phyloP scores from a whole-genome alignment of 1,140 invertebrate genomes.

The Akabosia matsudoensis region DNA sequence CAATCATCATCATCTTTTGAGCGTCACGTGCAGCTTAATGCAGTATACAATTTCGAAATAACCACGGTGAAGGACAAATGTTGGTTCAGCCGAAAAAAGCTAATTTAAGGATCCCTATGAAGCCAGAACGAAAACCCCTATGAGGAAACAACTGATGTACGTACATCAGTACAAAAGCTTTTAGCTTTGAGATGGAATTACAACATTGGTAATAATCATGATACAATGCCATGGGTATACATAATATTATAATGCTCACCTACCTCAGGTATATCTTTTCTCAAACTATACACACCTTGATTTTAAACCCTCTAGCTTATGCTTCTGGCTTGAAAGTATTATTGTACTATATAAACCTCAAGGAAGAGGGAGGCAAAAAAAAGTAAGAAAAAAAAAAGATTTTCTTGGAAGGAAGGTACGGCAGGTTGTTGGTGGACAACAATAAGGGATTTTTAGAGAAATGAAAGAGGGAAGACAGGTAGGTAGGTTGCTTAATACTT shows the following conservation, averaged over 20 bases:
- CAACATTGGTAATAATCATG: no score
- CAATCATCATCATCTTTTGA: neutral
- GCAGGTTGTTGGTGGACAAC: no score
- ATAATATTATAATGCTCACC: no score
- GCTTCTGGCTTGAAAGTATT: no score
- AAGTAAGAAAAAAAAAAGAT: conserved; percentile 2
- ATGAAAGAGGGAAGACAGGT: conserved; percentile 2
- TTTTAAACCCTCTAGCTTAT: no score
- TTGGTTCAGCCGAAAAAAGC: neutral
- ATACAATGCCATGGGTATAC: no score
- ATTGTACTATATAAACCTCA: no score
- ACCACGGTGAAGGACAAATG: neutral
- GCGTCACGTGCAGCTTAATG: neutral
- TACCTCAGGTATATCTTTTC: no score
- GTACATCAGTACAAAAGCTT: neutral
- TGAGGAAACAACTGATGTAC: neutral
- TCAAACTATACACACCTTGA: no score
- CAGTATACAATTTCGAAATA: neutral
- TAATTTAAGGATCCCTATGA: neutral
- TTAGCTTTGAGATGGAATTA: no score
- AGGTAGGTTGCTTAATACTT: neutral
- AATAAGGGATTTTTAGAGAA: neutral
- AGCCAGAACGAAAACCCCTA: neutral
- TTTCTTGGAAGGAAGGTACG: neutral
- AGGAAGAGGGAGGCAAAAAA: no score